Conservation (phyloP, 2,797 vertebrate species). For the Distichodus sexfasciatus region DNA sequence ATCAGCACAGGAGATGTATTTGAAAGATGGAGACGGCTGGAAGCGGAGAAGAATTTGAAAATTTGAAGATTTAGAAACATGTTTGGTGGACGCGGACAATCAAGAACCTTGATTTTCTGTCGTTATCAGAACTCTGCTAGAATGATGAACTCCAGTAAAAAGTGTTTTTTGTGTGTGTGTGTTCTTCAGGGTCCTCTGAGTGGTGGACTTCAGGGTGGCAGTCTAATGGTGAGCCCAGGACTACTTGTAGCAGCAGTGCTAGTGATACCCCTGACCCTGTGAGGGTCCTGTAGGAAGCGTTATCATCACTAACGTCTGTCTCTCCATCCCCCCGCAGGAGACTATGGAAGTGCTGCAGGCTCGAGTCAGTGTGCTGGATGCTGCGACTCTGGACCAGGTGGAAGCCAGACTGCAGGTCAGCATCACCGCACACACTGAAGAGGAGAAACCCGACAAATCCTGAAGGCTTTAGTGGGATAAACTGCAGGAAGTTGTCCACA, state of each 20-base stretch:
- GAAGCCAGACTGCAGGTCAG: slow-evolving; percentile 90
- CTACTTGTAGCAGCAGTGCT: not conserved
- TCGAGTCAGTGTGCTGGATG: slow-evolving; percentile 86
- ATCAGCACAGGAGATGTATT: no score
- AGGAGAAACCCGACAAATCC: not conserved
- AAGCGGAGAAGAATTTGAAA: no score
- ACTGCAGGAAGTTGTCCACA: not conserved
- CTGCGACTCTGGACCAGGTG: slow-evolving; percentile 89
- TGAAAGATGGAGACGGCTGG: no score
- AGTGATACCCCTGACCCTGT: not conserved
- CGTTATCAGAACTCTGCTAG: no score
- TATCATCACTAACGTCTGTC: not conserved
- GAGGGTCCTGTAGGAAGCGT: not conserved
- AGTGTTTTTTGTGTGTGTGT: slow-evolving; percentile 43
- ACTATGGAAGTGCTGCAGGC: slow-evolving; percentile 90
- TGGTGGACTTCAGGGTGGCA: slow-evolving; percentile 82
- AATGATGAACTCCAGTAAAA: no score
- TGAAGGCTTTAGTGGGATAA: not conserved
- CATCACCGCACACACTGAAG: not conserved
- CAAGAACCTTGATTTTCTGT: no score
- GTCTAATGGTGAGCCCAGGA: slow-evolving; percentile 80
- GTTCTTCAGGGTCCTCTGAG: slow-evolving; percentile 79
- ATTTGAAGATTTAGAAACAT: no score
- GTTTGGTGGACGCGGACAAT: no score
- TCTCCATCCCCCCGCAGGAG: slow-evolving; percentile 68